These are phyloP conservation scores for Proisotoma minuta DNA, from an alignment of 2,888 invertebrate species.

Conservation along the genomic window DNA sequence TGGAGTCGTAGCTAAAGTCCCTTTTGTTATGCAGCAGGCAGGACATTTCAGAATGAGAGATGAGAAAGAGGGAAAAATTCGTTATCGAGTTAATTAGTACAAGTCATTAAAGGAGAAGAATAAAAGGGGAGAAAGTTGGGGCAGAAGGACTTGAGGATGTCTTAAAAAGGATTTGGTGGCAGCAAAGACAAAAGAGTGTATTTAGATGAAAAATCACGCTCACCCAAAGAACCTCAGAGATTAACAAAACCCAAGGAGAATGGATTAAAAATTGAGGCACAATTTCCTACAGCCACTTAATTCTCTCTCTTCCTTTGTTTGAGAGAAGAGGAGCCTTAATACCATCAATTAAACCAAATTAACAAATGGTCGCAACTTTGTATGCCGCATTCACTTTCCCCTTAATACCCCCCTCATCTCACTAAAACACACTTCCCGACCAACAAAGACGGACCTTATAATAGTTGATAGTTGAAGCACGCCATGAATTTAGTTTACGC, in stretches of 20 bases:
- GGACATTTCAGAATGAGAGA: slow-evolving; percentile 26
- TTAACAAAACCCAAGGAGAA: slow-evolving; percentile 45
- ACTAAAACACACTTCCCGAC: not conserved
- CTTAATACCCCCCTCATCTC: slow-evolving; percentile 14
- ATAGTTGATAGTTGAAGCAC: too few relatives aligned
- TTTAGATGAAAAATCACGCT: slow-evolving; percentile 48
- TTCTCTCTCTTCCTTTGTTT: not conserved
- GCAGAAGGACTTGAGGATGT: slow-evolving; percentile 22
- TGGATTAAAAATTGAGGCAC: slow-evolving; percentile 45
- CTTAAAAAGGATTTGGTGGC: slow-evolving; percentile 41
- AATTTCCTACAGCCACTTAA: not conserved
- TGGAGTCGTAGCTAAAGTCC: not conserved
- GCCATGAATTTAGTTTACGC: too few relatives aligned
- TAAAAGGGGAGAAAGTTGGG: slow-evolving; percentile 34
- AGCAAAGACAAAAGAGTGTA: slow-evolving; percentile 41
- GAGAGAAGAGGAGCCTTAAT: slow-evolving; percentile 33
- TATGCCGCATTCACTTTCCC: slow-evolving; percentile 19
- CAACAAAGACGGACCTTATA: too few relatives aligned
- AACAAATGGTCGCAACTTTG: slow-evolving; percentile 37
- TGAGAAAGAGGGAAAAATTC: slow-evolving; percentile 43
- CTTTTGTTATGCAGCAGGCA: slow-evolving; percentile 24
- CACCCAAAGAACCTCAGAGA: slow-evolving; percentile 31
- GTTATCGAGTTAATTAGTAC: slow-evolving; percentile 47
- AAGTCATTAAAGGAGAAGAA: slow-evolving; percentile 46
- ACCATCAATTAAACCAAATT: slow-evolving; percentile 48